Evolutionary conservation across 2,888 invertebrate genomes (phyloP), one percentile per base, ranked within the genome.

Genomic region (Halictus quadricinctus): DNA sequence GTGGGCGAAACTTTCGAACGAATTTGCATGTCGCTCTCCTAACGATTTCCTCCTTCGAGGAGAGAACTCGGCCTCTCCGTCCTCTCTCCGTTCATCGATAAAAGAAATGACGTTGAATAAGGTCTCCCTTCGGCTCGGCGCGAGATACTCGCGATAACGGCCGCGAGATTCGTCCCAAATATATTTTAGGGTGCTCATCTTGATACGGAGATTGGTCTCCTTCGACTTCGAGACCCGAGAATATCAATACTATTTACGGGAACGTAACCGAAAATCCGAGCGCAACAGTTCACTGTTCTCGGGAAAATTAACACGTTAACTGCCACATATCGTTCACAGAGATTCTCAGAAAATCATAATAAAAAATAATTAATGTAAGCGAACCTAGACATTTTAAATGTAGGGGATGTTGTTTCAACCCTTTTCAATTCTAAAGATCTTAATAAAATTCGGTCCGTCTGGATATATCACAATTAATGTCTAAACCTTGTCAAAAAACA

Each of bases 11-110:
- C 91, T 93, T 92, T 92, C 90, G 89, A 92, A 92, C 93, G 92
- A 93, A 93, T 93, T 93, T 93, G 93, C 93, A 93, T 93, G 93
- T 93, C 92, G 91, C 92, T 88, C 89, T 91, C 91, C 92, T 93
- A 93, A 93, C 93, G 93, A 93, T 93, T 93, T 93, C 93, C 93
- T 93, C 86, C 91, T 90, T 91, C 91, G 89, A 88, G 84, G 77
- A 89, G 87, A 88, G 87, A 88, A 88, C 87, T 83, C 88, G 48
- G 80, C 69, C 87, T 85, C 87, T 85, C 87, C 89, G 80, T 89
- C 91, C 64, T 64, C 64, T 64, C 64, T 64, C 81, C 89, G 88
- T 90, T 89, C 89, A 90, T 90, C 89, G 89, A 90, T 90, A 90
- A 90, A 90, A 90, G 91, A 90, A 90, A 88, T 89, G 91, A 89